phyloP scores from a whole-genome alignment of 2,888 invertebrate species.

The Catocala fraxini region DNA sequence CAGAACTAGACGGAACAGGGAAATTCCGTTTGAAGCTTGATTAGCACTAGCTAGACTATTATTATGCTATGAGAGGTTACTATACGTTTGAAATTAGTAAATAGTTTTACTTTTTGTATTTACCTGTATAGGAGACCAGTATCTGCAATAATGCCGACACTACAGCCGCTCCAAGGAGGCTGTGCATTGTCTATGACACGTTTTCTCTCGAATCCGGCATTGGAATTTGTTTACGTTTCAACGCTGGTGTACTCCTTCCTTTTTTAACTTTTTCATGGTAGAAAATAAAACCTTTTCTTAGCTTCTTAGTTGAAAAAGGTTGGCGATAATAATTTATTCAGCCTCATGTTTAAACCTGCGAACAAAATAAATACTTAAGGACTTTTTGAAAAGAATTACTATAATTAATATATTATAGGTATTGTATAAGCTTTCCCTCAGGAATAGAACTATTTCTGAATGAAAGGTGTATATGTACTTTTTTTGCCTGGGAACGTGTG shows the following conservation, averaged over 20 bases:
- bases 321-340: slow-evolving; percentile 42
- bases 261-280: slow-evolving; percentile 71
- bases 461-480: no score
- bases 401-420: no score
- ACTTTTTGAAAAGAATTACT: neutral
- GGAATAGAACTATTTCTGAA: no score
- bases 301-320: slow-evolving; percentile 27
- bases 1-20: no score
- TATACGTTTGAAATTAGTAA: neutral
- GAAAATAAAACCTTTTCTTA: slow-evolving; percentile 28
- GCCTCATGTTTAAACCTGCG: slow-evolving; percentile 66
- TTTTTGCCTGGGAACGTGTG: no score
- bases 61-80: neutral
- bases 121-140: slow-evolving; percentile 77
- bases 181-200: slow-evolving; percentile 82
- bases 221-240: slow-evolving; percentile 69
- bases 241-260: slow-evolving; percentile 44
- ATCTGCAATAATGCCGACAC: slow-evolving; percentile 80
- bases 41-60: no score
- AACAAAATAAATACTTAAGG: slow-evolving; percentile 48
- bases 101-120: slow-evolving; percentile 19
- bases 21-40: no score
- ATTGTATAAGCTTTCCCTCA: no score
- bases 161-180: slow-evolving; percentile 76
- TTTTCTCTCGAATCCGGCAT: slow-evolving; percentile 71